Evolutionary conservation across 2,888 invertebrate species (phyloP).

Genomic region (Tenodera sinensis): DNA sequence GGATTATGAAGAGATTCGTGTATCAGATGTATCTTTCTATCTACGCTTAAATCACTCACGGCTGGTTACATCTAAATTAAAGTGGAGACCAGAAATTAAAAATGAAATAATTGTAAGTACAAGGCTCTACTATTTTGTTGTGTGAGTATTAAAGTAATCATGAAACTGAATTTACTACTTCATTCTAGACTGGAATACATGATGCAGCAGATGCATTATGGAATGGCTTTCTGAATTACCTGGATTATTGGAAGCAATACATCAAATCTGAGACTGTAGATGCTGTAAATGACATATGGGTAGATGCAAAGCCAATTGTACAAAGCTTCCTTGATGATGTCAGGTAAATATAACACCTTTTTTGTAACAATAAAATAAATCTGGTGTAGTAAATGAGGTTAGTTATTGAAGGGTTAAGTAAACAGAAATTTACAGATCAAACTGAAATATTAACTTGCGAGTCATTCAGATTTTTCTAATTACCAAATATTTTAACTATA

Average conservation of each 20-base stretch:
- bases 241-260: constrained; percentile 63
- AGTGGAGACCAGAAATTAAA: constrained; percentile 75
- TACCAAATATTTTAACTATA: too few species aligned
- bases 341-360: constrained; percentile 44
- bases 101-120: constrained; percentile 38
- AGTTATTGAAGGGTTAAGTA: not conserved
- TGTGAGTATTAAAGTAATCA: not conserved
- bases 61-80: constrained; percentile 71
- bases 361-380: not conserved
- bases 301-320: constrained; percentile 67
- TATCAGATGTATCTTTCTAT: constrained; percentile 75
- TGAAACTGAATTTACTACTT: not conserved
- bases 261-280: constrained; percentile 66
- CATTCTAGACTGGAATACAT: constrained; percentile 16
- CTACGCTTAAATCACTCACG: constrained; percentile 80
- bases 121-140: not conserved
- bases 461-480: too few species aligned
- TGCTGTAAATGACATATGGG: constrained; percentile 68
- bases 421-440: too few species aligned
- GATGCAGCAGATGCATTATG: not conserved
- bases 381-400: not conserved
- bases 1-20: constrained; percentile 73
- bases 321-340: constrained; percentile 69
- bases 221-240: constrained; percentile 32
- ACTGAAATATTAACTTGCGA: too few species aligned